Percentiles rank a stretch among this genome's conserved stretches.
Evolutionary conservation across 2,113 vertebrate species (phyloP).

Genomic region (Cichladusa arquata): DNA sequence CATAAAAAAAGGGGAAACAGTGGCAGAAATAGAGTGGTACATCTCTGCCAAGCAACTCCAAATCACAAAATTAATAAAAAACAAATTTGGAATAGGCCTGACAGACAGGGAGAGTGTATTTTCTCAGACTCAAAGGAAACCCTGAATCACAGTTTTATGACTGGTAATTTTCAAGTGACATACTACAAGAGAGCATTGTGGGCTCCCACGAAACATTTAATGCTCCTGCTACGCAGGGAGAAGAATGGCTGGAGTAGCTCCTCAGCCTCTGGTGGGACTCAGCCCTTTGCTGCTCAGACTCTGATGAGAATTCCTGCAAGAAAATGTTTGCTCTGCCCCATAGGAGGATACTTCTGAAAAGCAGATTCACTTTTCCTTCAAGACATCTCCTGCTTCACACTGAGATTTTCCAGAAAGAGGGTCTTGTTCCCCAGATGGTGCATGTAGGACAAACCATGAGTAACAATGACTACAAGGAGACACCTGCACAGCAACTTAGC

Average conservation of each 20-base stretch:
- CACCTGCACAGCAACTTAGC: background rate
- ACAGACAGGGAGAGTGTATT: background rate
- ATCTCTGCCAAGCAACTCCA: background rate
- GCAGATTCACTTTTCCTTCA: background rate
- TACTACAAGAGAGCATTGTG: background rate
- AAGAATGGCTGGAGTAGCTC: background rate
- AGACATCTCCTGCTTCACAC: background rate
- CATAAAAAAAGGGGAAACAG: background rate
- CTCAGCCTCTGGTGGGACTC: background rate
- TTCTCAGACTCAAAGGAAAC: background rate
- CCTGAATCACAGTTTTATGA: background rate
- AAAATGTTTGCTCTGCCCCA: background rate
- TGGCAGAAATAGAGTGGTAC: background rate
- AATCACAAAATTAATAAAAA: background rate
- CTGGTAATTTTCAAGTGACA: background rate
- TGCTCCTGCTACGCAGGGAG: background rate
- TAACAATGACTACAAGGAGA: background rate
- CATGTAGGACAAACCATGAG: background rate
- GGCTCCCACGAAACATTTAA: background rate
- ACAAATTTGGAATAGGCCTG: background rate
- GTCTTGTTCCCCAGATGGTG: background rate
- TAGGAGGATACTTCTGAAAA: background rate
- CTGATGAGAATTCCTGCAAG: background rate
- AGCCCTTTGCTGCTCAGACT: background rate
- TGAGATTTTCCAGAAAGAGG: background rate